Conservation (phyloP, 2,113 vertebrate genomes). For the Scomber japonicus region DNA sequence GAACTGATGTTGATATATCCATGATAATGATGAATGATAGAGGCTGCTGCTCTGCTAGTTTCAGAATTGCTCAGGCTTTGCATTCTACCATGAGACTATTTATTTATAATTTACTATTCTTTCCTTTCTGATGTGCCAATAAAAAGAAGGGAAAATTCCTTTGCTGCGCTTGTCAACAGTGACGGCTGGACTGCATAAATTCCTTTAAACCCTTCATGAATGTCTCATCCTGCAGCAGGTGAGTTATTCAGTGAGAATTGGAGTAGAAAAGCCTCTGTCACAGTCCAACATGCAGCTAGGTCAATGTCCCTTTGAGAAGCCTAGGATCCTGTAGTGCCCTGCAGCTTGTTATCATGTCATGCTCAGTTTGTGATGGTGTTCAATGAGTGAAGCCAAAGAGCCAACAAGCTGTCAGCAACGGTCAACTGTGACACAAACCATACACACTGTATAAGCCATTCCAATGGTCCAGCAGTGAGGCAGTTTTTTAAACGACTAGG, state of each 20-base stretch:
- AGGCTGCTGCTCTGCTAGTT: not conserved
- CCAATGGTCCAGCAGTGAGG: conserved; percentile 12
- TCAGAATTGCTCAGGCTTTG: not conserved
- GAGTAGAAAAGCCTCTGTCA: conserved; percentile 41
- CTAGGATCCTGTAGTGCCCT: conserved; percentile 4
- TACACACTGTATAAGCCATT: conserved; percentile 23
- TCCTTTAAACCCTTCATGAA: conserved; percentile 37
- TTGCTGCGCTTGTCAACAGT: not conserved
- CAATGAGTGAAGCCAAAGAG: conserved; percentile 33
- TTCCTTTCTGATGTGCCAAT: conserved; percentile 16
- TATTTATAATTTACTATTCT: conserved; percentile 4
- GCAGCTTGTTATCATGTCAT: conserved; percentile 43
- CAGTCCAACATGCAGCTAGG: not conserved
- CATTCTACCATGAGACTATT: not conserved
- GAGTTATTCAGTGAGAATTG: conserved; percentile 44
- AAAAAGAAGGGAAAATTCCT: conserved; percentile 36
- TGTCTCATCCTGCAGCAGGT: conserved; percentile 21
- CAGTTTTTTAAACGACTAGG: not conserved
- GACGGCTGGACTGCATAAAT: conserved; percentile 7
- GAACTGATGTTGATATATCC: not conserved
- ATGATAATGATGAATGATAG: not conserved
- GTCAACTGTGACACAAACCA: conserved; percentile 48
- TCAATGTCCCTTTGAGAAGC: conserved; percentile 31
- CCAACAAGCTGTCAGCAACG: conserved; percentile 51
- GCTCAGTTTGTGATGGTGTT: conserved; percentile 20